Percentiles rank a stretch among this genome's conserved stretches.
Evolutionary conservation across 2,888 invertebrate species (phyloP).

Genomic region (Octodonta nipae): DNA sequence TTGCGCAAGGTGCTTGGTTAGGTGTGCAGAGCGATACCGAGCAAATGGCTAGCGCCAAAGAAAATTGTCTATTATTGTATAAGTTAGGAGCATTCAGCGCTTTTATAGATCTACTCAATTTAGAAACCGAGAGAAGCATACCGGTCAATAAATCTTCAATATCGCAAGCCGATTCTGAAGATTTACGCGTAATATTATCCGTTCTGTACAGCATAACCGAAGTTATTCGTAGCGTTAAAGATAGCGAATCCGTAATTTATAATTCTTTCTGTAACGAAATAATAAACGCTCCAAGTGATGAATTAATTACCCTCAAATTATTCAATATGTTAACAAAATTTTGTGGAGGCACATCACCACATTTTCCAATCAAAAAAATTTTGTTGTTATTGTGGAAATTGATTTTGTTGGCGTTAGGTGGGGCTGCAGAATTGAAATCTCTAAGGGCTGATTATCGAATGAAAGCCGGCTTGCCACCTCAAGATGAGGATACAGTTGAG

Average conservation of each 20-base stretch:
- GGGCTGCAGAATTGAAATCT: conserved; percentile 68
- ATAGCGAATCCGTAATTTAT: conserved; percentile 34
- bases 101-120: conserved; percentile 82
- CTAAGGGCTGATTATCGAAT: conserved; percentile 59
- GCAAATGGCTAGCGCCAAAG: conserved; percentile 68
- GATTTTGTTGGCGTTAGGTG: conserved; percentile 81
- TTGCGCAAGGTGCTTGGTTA: conserved; percentile 88
- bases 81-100: conserved; percentile 80
- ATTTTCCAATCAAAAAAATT: conserved; percentile 98
- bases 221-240: conserved; percentile 66
- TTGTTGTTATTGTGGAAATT: conserved; percentile 86
- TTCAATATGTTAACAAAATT: conserved; percentile 93
- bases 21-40: conserved; percentile 87
- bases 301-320: conserved; percentile 74
- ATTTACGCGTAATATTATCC: conserved; percentile 82
- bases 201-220: conserved; percentile 92
- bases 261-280: conserved; percentile 48
- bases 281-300: conserved; percentile 53
- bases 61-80: conserved; percentile 77
- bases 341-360: conserved; percentile 88
- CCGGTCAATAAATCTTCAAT: conserved; percentile 62
- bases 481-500: conserved; percentile 86
- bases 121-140: conserved; percentile 79
- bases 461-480: conserved; percentile 56
- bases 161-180: conserved; percentile 79